Evolutionary conservation across 2,797 vertebrate genomes (phyloP), one percentile per base, ranked within the genome.

Genomic region (Iguana delicatissima): DNA sequence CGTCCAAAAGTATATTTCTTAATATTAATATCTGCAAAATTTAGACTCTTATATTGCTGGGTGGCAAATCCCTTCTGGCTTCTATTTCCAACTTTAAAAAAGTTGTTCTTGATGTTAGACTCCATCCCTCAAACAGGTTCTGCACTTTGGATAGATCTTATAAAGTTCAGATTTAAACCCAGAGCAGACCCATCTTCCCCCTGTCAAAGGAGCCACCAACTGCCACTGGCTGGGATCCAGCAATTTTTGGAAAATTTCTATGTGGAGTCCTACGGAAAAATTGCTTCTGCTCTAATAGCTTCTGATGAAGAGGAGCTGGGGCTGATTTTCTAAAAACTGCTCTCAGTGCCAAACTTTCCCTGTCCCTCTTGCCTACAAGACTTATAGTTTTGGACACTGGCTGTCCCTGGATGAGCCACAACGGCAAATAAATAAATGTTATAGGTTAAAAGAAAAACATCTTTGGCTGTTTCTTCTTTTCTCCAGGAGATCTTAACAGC

Each of bases 401-500:
- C 24, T 59, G 38, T 6, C 9, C 59, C 4, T 20, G 62, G 4
- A 32, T 20, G 86, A 69, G 1, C 22, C 14, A 50, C 16, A 55
- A 32, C 1, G 38, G 35, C 67, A 38, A 73, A 57, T 8, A 20
- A 20, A 38, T 13, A 18, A 7, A 32, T 4, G 1, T 22, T 7
- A 10, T 82, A 38, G 59, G 67, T 2, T 13, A 13, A 69, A 64
- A 64, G 16, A 46, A 52, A 12, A 8, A 81, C 38, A 52, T 52
- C 13, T 29, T 77, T 22, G 18, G 42, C 10, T 42, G n/a, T 72
- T 24, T 90, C 3, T 85, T 14, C 42, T 90, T 62, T 7, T 52
- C 2, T 46, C 26, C 50, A 90, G 89, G 77, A 62, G 52, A 67
- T 90, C 77, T 59, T 90, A 74, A 81, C 38, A 86, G 38, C 50